phyloP scores from a whole-genome alignment of 2,797 vertebrate genomes.

The Trachurus trachurus region DNA sequence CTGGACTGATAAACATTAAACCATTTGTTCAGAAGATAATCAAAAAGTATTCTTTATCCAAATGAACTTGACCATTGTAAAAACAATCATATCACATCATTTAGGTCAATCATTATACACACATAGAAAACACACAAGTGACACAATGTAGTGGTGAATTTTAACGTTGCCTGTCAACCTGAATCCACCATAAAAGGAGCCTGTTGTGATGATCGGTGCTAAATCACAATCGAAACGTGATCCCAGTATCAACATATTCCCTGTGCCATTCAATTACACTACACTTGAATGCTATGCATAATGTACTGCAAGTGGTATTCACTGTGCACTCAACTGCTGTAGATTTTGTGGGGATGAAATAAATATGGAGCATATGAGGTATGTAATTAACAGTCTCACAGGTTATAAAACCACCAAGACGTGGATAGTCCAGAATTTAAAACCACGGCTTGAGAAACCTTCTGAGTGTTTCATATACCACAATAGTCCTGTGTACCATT shows the following conservation, averaged over 20 bases:
- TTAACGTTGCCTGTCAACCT: background rate
- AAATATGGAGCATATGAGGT: background rate
- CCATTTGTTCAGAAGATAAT: no score
- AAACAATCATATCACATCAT: background rate
- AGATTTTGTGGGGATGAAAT: background rate
- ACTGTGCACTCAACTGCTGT: background rate
- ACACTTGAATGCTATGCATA: no score
- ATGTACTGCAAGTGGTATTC: no score
- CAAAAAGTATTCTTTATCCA: background rate
- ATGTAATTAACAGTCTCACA: background rate
- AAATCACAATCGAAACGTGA: background rate
- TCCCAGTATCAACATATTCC: background rate
- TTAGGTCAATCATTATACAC: background rate
- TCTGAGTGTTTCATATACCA: background rate
- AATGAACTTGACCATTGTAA: background rate
- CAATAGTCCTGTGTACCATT: background rate
- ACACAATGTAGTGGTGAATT: background rate
- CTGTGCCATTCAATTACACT: no score
- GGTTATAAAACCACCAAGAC: background rate
- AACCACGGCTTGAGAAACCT: slow-evolving; percentile 26
- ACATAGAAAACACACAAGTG: no score
- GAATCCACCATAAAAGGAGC: background rate
- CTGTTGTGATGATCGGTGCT: background rate
- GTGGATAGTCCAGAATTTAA: background rate
- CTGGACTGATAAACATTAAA: background rate